Conservation (phyloP, 2,113 vertebrate species). For the Syngnathus typhle region DNA sequence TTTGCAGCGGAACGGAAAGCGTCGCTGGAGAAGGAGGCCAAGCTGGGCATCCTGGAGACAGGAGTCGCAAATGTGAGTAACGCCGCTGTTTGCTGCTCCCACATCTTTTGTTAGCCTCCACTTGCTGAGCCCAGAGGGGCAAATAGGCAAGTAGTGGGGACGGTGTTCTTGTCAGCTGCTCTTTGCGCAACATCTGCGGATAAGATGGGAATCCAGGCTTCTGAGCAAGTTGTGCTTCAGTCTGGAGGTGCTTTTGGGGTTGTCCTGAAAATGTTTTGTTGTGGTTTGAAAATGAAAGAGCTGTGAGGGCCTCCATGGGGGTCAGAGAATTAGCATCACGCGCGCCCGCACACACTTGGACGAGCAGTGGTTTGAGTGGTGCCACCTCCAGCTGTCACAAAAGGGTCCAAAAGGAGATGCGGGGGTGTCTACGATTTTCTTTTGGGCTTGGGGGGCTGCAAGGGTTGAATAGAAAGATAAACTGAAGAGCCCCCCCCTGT, state of each 20-base stretch:
- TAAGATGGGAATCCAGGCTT: no score
- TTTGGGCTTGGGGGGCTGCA: constrained; percentile 20
- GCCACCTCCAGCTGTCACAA: constrained; percentile 73
- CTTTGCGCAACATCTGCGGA: no score
- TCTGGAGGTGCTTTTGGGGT: no score
- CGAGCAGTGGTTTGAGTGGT: constrained; percentile 37
- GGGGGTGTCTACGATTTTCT: constrained; percentile 27
- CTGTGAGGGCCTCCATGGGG: constrained; percentile 20
- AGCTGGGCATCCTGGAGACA: constrained; percentile 81
- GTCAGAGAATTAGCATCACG: constrained; percentile 21
- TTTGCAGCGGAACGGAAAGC: constrained; percentile 75
- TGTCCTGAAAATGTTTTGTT: no score
- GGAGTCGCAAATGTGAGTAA: constrained; percentile 83
- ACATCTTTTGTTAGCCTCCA: background rate
- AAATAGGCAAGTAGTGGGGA: no score
- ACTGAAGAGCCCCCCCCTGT: constrained; percentile 51
- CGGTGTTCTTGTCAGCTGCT: no score
- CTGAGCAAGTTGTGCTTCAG: no score
- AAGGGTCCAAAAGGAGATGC: constrained; percentile 65
- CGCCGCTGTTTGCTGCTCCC: background rate
- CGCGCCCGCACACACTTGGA: constrained; percentile 8
- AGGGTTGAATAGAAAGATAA: constrained; percentile 66
- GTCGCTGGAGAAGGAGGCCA: constrained; percentile 75
- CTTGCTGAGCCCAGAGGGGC: no score
- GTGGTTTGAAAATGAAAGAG: background rate